These are phyloP conservation scores for Laticauda laticaudata DNA, from an alignment of 2,113 vertebrate genomes.

Conservation along the genomic window DNA sequence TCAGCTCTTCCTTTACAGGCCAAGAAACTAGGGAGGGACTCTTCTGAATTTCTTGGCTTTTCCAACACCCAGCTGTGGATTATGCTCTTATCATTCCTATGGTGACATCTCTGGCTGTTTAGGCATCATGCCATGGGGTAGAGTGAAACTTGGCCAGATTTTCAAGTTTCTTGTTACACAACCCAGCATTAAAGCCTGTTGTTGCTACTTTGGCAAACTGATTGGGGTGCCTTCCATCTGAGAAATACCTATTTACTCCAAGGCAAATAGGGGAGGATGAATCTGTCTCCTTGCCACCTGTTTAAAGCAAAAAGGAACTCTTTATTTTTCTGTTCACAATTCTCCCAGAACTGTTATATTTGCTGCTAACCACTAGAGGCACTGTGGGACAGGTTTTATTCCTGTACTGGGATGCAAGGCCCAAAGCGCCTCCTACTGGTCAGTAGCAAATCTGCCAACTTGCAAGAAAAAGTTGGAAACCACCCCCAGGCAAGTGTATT, in stretches of 20 bases:
- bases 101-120: neutral
- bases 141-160: neutral
- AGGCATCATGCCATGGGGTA: neutral
- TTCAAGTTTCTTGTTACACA: neutral
- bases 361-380: neutral
- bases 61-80: too few relatives aligned
- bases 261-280: too few relatives aligned
- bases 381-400: neutral
- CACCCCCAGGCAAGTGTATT: fast-evolving
- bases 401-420: neutral
- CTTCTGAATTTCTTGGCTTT: too few relatives aligned
- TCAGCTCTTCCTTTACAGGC: too few relatives aligned
- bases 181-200: neutral
- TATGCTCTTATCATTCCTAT: too few relatives aligned
- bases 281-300: too few relatives aligned
- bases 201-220: neutral
- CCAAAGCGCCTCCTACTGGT: neutral
- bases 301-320: neutral
- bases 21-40: too few relatives aligned
- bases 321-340: neutral
- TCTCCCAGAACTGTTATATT: neutral
- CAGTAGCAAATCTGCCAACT: neutral
- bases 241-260: too few relatives aligned
- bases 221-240: neutral
- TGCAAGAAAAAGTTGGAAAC: neutral